Evolutionary conservation across 2,797 vertebrate genomes (phyloP).

Genomic region (Miichthys miiuy): DNA sequence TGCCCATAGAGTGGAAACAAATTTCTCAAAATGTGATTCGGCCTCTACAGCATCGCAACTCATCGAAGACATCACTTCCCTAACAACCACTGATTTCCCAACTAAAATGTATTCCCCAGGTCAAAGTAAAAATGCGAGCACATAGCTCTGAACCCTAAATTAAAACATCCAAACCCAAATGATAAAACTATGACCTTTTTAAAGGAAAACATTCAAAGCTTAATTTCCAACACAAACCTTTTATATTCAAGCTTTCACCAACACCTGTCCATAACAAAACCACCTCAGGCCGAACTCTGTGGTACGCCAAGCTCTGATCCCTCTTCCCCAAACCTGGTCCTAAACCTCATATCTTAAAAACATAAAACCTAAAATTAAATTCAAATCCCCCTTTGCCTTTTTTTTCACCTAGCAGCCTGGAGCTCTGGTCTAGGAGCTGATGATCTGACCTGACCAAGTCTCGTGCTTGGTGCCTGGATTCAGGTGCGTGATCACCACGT

Average conservation of each 20-base stretch:
- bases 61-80: slow-evolving; percentile 5
- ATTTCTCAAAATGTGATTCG: slow-evolving; percentile 56
- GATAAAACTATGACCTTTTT: slow-evolving; percentile 23
- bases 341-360: slow-evolving; percentile 27
- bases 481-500: slow-evolving; percentile 96
- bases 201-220: slow-evolving; percentile 64
- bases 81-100: slow-evolving; percentile 8
- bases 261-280: background rate
- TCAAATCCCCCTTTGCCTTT: slow-evolving; percentile 12
- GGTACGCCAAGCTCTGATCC: background rate
- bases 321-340: slow-evolving; percentile 18
- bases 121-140: slow-evolving; percentile 35
- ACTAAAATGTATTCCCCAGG: slow-evolving; percentile 9
- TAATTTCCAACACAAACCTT: slow-evolving; percentile 4
- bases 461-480: slow-evolving; percentile 96
- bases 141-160: slow-evolving; percentile 16
- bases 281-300: background rate
- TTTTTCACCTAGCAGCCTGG: slow-evolving; percentile 4
- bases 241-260: slow-evolving; percentile 1
- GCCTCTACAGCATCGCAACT: slow-evolving; percentile 31
- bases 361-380: slow-evolving; percentile 47
- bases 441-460: slow-evolving; percentile 98
- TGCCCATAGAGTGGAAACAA: background rate
- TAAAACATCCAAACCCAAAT: slow-evolving; percentile 35
- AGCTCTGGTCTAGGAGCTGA: slow-evolving; percentile 89